Conservation (phyloP, 2,797 vertebrate species). For the Cossypha dichroa region DNA sequence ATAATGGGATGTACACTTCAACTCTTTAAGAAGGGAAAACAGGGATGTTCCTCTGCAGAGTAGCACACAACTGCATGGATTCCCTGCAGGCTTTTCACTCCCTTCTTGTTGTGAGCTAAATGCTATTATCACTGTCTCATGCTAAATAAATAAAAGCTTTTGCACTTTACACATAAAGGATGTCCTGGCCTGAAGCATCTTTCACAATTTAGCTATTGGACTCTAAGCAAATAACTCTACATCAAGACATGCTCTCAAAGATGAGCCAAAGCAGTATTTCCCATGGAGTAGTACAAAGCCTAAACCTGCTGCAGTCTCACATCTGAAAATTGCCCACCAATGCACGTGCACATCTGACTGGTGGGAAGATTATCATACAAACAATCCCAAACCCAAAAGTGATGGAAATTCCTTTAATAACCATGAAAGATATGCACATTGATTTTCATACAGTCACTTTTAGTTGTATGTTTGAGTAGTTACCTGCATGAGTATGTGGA, state of each 20-base stretch:
- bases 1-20: neutral
- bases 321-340: neutral
- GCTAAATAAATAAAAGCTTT: slow-evolving; percentile 27
- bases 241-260: neutral
- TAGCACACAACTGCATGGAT: neutral
- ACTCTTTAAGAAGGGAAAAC: neutral
- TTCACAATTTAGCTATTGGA: neutral
- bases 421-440: neutral
- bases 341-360: neutral
- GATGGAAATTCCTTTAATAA: neutral
- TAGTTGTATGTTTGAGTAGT: neutral
- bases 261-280: neutral
- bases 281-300: neutral
- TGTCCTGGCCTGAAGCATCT: neutral
- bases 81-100: neutral
- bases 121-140: neutral
- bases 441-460: neutral
- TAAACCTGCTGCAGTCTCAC: neutral
- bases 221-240: neutral
- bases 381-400: neutral
- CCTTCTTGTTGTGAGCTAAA: neutral
- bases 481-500: neutral
- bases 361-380: neutral
- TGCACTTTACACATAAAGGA: neutral
- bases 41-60: neutral